These are phyloP conservation scores for Corynorhinus townsendii DNA, from an alignment of 2,113 vertebrate genomes.

Conservation along the genomic window DNA sequence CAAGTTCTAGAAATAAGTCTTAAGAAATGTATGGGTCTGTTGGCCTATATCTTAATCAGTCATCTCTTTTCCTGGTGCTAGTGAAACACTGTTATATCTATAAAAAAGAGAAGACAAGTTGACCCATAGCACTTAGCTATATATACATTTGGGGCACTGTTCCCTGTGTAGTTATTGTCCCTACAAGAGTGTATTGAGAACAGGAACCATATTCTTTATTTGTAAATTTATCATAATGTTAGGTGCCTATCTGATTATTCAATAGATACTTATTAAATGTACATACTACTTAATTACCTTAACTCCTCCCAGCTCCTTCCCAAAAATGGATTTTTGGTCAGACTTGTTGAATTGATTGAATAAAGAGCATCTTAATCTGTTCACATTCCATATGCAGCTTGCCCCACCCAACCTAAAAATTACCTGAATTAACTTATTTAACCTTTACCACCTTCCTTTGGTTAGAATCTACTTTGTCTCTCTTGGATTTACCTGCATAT, in stretches of 20 bases:
- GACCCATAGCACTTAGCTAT: not conserved
- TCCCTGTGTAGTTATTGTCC: slow-evolving; percentile 18
- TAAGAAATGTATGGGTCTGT: not conserved
- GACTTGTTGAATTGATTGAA: slow-evolving; percentile 45
- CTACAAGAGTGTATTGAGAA: slow-evolving; percentile 14
- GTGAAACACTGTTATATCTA: slow-evolving; percentile 4
- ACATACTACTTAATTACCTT: slow-evolving; percentile 32
- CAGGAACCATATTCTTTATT: slow-evolving; percentile 7
- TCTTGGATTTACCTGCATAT: slow-evolving; percentile 75
- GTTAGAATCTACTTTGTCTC: slow-evolving; percentile 73
- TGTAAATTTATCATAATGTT: slow-evolving; percentile 32
- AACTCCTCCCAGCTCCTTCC: slow-evolving; percentile 49
- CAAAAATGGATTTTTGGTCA: slow-evolving; percentile 48
- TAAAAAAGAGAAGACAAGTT: slow-evolving; percentile 32
- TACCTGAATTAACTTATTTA: slow-evolving; percentile 64
- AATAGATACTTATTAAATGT: slow-evolving; percentile 18
- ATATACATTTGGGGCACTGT: slow-evolving; percentile 38
- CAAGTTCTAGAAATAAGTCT: slow-evolving; percentile 44
- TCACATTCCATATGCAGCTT: slow-evolving; percentile 42
- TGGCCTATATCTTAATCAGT: not conserved
- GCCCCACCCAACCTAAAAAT: slow-evolving; percentile 53
- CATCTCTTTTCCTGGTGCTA: slow-evolving; percentile 18
- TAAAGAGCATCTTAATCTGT: slow-evolving; percentile 52
- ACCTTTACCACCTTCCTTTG: slow-evolving; percentile 72
- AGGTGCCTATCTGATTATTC: slow-evolving; percentile 25